These are phyloP conservation scores for Mionectes olivaceus DNA, from an alignment of 2,797 vertebrate species.

Conservation along the genomic window DNA sequence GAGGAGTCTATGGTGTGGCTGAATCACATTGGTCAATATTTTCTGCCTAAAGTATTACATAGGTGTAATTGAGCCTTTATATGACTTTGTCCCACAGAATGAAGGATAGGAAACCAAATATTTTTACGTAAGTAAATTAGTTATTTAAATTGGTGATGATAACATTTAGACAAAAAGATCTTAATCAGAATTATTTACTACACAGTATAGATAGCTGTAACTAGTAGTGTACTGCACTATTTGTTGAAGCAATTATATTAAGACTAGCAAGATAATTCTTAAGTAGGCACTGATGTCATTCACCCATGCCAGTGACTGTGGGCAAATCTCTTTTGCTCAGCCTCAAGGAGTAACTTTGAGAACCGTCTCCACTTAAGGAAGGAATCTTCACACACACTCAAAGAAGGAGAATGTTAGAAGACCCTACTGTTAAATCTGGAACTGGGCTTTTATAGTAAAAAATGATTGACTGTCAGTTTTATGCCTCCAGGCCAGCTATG, in stretches of 20 bases:
- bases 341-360: background rate
- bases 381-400: background rate
- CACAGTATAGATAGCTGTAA: background rate
- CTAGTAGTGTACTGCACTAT: background rate
- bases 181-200: background rate
- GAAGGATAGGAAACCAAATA: background rate
- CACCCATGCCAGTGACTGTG: rapidly evolving
- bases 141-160: background rate
- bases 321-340: background rate
- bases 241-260: background rate
- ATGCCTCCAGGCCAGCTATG: background rate
- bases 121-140: background rate
- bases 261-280: background rate
- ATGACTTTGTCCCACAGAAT: background rate
- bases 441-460: background rate
- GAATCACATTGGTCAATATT: background rate
- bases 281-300: background rate
- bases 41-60: background rate
- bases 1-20: background rate
- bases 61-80: background rate
- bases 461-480: background rate
- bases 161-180: background rate
- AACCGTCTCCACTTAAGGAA: background rate
- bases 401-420: background rate
- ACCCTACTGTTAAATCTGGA: background rate